Conservation (phyloP, 2,797 vertebrate genomes). For the Tolypeutes matacus region DNA sequence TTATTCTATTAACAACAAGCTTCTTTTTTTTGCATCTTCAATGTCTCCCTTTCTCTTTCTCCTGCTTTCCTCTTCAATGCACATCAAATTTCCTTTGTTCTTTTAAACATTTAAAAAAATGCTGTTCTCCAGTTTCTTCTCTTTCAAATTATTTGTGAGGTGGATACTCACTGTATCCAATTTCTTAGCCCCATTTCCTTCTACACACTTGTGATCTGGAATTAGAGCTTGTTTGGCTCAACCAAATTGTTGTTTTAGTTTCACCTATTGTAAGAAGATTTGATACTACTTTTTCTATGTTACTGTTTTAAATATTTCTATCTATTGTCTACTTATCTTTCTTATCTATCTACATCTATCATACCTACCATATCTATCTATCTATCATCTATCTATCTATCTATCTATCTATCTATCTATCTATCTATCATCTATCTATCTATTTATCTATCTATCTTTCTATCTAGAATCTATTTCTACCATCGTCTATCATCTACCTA, state of each 20-base stretch:
- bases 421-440: neutral
- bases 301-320: neutral
- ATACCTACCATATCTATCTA: no score
- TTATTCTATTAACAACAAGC: neutral
- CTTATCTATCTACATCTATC: no score
- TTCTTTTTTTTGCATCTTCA: neutral
- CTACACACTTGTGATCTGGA: neutral
- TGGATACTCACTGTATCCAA: neutral
- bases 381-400: no score
- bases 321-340: neutral
- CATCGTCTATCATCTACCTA: neutral
- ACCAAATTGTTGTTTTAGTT: neutral
- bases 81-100: neutral
- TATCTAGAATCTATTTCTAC: no score
- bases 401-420: no score
- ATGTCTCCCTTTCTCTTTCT: neutral
- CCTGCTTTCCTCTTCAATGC: neutral
- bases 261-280: neutral
- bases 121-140: neutral
- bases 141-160: neutral
- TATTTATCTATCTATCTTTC: neutral
- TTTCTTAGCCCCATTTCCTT: neutral
- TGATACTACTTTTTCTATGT: neutral
- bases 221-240: neutral
- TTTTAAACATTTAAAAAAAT: neutral